phyloP scores from a whole-genome alignment of 2,797 vertebrate genomes.

The Nyctibius grandis region DNA sequence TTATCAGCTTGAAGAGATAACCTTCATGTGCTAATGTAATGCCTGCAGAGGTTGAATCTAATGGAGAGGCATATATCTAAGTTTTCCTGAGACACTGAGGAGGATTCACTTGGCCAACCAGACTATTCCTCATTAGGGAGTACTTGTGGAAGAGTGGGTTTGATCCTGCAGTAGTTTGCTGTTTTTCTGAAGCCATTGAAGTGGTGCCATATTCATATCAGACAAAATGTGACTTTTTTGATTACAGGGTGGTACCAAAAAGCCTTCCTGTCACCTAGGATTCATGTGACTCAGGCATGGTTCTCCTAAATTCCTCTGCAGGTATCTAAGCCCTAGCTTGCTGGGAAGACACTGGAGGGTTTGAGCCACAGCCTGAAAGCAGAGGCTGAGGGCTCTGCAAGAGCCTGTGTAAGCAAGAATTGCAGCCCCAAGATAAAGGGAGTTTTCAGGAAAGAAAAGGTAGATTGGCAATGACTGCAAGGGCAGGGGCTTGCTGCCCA shows the following conservation, averaged over 20 bases:
- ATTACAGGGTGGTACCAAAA: neutral
- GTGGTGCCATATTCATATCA: neutral
- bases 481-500: neutral
- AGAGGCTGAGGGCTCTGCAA: neutral
- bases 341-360: neutral
- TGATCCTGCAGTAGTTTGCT: neutral
- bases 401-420: neutral
- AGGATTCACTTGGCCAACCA: neutral
- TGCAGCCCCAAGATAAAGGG: neutral
- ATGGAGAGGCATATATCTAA: neutral
- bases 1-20: neutral
- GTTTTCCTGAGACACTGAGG: neutral
- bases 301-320: neutral
- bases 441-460: neutral
- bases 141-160: neutral
- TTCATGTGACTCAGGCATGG: neutral
- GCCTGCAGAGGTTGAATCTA: neutral
- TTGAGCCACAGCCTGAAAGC: neutral
- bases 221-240: neutral
- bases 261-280: neutral
- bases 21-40: neutral
- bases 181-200: neutral
- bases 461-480: neutral
- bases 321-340: neutral
- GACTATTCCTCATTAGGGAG: neutral